Percentiles rank a stretch among this genome's conserved stretches.
Evolutionary conservation across 2,797 vertebrate species (phyloP).

Genomic region (Lepilemur ruficaudatus): DNA sequence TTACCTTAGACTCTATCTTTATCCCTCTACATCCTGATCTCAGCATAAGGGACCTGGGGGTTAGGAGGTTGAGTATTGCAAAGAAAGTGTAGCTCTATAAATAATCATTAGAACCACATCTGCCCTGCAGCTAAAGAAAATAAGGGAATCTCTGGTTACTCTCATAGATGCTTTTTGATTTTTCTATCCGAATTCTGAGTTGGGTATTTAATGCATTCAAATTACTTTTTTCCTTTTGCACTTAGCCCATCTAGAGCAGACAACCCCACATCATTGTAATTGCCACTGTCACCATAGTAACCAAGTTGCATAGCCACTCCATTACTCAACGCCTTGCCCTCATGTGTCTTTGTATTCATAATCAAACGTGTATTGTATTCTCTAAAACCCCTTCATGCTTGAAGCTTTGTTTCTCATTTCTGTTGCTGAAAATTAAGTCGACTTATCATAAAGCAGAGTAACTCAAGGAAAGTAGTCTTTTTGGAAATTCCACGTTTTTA

Average conservation of each 20-base stretch:
- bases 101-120: not conserved
- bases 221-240: not conserved
- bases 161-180: not conserved
- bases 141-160: not conserved
- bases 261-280: not conserved
- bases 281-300: not conserved
- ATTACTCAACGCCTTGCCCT: not conserved
- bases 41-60: not conserved
- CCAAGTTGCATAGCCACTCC: not conserved
- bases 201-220: not conserved
- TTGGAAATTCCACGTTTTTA: not conserved
- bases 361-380: not conserved
- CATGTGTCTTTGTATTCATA: not conserved
- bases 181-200: not conserved
- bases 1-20: not conserved
- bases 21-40: not conserved
- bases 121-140: not conserved
- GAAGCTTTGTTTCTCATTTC: not conserved
- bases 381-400: not conserved
- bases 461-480: conserved; percentile 3
- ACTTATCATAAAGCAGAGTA: not conserved
- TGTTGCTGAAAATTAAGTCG: not conserved
- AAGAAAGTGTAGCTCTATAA: not conserved
- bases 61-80: not conserved
- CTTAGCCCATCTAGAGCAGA: no score